Base-by-base conservation (phyloP, 2,797 vertebrate genomes). In the Pseudotriccus pelzelni region DNA sequence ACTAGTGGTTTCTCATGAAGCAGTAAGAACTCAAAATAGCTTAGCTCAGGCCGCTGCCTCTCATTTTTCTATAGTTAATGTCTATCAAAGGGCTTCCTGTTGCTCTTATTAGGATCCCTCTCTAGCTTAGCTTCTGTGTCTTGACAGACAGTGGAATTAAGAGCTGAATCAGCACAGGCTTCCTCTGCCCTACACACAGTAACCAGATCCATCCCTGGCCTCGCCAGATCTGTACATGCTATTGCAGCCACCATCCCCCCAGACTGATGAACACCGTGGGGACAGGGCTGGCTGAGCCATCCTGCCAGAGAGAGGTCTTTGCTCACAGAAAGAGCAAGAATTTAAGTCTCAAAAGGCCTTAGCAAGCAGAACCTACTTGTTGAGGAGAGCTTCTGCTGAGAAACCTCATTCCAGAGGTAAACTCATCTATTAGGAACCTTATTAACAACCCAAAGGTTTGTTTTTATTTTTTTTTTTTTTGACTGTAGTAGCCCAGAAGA, bases 21-120 rank as follows among this genome's bases (percentile, higher is more conserved):
- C 79, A 53, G 62, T 21, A 68, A 88, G 58, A 93, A 55, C 91
- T 88, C 89, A 88, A 94, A 96, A 94, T 88, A 95, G 39, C 62
- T 91, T 52, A 43, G 73, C 85, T 80, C 64, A 84, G 95, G 85
- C 89, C 46, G 58, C 81, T 62, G 46, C 46, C 68, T 87, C 46
- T 25, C 39, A 2, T 81, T 94, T 92, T 87, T 72, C 76, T 89
- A 7, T 17, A 92, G 75, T 70, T 87, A 80, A n/a, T 23, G 9
- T 53, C 72, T 87, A 24, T 67, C 64, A 91, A 70, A 89, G 53
- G 52, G 34, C 34, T 89, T 91, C 72, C 84, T 94, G 56, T 85
- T 70, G 44, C 58, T 91, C 49, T 67, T 72, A 56, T n/a, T 62
- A 22, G 24, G 60, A 70, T 79, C 32, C 59, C 27, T 47, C n/a